Base-by-base conservation (phyloP, 2,797 vertebrate genomes). In the Amazona finschi region DNA sequence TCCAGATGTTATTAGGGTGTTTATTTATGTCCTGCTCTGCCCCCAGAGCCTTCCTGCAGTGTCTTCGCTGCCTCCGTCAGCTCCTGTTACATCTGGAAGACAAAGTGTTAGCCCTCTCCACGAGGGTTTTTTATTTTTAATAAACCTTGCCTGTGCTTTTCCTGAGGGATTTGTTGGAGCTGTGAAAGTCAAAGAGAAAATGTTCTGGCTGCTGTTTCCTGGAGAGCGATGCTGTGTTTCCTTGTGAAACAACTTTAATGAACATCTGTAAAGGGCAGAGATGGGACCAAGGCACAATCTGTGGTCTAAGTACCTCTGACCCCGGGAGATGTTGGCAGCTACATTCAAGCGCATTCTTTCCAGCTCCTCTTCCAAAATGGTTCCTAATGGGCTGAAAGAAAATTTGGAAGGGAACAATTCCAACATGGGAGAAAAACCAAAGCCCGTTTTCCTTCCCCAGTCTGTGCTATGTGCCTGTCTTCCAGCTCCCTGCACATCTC, bases 61-160 rank as follows among this genome's bases (percentile, higher is more conserved):
- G 52, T 70, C 60, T 66, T 38, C 8, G 2, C 74, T 62, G 19
- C 60, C 88, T 90, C 72, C 0, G 0, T 62, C 79, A 83, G 79
- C 79, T 92, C 88, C 88, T 60, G 77, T 33, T 82, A 81, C 87
- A 88, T 93, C 83, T 8, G 3, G 80, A 90, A 93, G 93, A 93
- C 70, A 86, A 84, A 96, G 85, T 3, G 22, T 61, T 88, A 22
- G 15, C 47, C 49, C n/a, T 79, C 46, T 93, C 76, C 85, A 43
- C 0, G 9, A 91, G 82, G 50, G 58, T 49, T 87, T 89, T 95
- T 86, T 94, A 79, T 97, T 93, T 95, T 96, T 95, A 96, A 94
- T 97, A 94, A 91, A 94, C 94, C 91, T 81, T 12, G 6, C 87
- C 46, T 60, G 73, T 46, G 66, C 62, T 84, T 60, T 67, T 90